These are phyloP conservation scores for Cylas formicarius DNA, from an alignment of 1,140 invertebrate genomes.

Conservation along the genomic window DNA sequence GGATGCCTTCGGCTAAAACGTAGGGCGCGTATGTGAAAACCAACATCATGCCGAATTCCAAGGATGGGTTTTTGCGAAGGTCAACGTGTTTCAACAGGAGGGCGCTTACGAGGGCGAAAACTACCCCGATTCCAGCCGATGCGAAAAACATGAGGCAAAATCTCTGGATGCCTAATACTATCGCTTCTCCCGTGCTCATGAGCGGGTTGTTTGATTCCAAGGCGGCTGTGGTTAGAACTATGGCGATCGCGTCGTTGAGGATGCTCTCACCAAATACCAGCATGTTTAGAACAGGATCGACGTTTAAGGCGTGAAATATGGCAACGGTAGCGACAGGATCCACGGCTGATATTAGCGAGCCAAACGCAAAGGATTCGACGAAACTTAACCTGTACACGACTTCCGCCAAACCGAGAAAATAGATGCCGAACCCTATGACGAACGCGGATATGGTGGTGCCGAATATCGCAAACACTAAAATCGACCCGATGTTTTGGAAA, in stretches of 20 bases:
- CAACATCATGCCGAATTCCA: slow-evolving; percentile 97
- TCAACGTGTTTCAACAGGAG: slow-evolving; percentile 93
- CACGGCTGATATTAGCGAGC: slow-evolving; percentile 96
- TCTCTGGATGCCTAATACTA: slow-evolving; percentile 81
- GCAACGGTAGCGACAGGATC: slow-evolving; percentile 97
- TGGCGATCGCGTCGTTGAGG: slow-evolving; percentile 96
- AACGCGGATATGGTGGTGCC: slow-evolving; percentile 94
- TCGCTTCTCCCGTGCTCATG: slow-evolving; percentile 70
- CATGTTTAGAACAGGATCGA: slow-evolving; percentile 95
- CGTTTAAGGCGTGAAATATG: slow-evolving; percentile 95
- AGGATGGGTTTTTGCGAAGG: slow-evolving; percentile 91
- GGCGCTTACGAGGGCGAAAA: slow-evolving; percentile 91
- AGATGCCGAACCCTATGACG: slow-evolving; percentile 89
- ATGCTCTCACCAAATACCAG: slow-evolving; percentile 98
- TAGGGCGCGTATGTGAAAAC: slow-evolving; percentile 98
- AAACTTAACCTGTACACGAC: slow-evolving; percentile 88
- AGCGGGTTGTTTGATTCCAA: slow-evolving; percentile 66
- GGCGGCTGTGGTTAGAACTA: slow-evolving; percentile 89
- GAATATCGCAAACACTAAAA: slow-evolving; percentile 92
- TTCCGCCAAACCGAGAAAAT: slow-evolving; percentile 81
- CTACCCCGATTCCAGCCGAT: slow-evolving; percentile 93
- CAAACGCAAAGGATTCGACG: slow-evolving; percentile 97
- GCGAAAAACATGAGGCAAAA: slow-evolving; percentile 98
- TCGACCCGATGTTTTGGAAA: slow-evolving; percentile 95
- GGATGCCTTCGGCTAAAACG: slow-evolving; percentile 93